These are phyloP conservation scores for Hydrocynus forskahlii DNA, from an alignment of 2,797 vertebrate genomes.

Conservation along the genomic window DNA sequence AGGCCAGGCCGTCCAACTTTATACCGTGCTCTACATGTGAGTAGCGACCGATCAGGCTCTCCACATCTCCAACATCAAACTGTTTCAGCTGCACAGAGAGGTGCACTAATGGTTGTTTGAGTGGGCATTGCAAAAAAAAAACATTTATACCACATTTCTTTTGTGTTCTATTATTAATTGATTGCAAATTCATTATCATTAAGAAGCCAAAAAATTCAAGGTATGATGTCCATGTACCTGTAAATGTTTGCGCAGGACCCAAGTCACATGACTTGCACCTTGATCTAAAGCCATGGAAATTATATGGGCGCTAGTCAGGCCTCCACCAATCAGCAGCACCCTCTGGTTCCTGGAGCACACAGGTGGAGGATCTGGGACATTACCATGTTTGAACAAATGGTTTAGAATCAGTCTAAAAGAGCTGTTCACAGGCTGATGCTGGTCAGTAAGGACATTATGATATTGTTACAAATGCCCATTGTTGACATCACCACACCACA, in stretches of 20 bases:
- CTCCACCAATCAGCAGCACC: conserved; percentile 80
- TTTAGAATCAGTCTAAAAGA: not conserved
- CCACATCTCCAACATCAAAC: conserved; percentile 81
- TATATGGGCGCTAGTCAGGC: conserved; percentile 81
- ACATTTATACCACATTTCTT: not conserved
- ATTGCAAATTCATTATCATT: too few relatives aligned
- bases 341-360: conserved; percentile 75
- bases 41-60: conserved; percentile 80
- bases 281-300: conserved; percentile 77
- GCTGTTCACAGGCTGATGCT: not conserved
- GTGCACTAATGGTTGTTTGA: not conserved
- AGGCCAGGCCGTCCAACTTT: conserved; percentile 80
- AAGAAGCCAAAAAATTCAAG: too few relatives aligned
- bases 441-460: conserved; percentile 8
- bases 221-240: conserved; percentile 66
- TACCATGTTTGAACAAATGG: not conserved
- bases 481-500: not conserved
- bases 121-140: too few relatives aligned
- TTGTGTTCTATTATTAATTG: too few relatives aligned
- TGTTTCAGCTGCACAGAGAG: conserved; percentile 74
- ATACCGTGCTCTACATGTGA: conserved; percentile 81
- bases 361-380: conserved; percentile 57
- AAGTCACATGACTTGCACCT: conserved; percentile 80
- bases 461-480: not conserved
- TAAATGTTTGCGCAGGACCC: conserved; percentile 82